These are phyloP conservation scores for Monarcha castaneiventris DNA, from an alignment of 2,113 vertebrate species.

Conservation along the genomic window DNA sequence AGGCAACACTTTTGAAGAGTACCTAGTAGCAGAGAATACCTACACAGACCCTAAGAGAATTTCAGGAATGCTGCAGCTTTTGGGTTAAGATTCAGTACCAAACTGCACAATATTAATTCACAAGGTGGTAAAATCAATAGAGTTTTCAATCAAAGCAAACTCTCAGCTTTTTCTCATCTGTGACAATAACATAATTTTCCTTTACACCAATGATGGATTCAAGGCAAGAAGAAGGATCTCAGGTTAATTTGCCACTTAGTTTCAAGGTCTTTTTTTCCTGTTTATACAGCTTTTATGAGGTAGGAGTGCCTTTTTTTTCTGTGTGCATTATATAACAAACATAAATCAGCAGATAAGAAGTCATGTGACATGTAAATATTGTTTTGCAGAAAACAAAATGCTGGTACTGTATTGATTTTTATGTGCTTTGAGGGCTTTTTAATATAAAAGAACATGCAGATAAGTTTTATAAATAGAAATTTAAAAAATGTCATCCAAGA, in stretches of 20 bases:
- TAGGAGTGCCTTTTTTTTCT: neutral
- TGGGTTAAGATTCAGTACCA: neutral
- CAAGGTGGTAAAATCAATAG: neutral
- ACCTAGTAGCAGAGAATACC: neutral
- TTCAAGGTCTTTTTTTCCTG: neutral
- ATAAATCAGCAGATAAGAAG: neutral
- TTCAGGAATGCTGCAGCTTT: neutral
- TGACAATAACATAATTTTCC: neutral
- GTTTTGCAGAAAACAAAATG: neutral
- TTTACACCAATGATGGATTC: neutral
- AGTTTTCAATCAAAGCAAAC: slow-evolving; percentile 9
- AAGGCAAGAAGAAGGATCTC: neutral
- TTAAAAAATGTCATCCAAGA: slow-evolving; percentile 1
- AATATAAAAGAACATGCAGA: neutral
- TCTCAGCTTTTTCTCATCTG: neutral
- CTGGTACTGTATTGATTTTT: neutral
- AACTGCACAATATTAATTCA: neutral
- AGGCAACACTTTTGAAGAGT: neutral
- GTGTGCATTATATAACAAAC: neutral
- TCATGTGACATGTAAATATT: neutral
- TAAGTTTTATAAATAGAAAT: slow-evolving; percentile 38
- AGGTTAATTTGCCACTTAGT: neutral
- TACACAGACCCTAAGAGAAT: neutral
- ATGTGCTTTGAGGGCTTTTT: neutral
- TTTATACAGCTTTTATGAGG: neutral